Base-by-base conservation (phyloP, 2,797 vertebrate species). In the Limnodromus scolopaceus region DNA sequence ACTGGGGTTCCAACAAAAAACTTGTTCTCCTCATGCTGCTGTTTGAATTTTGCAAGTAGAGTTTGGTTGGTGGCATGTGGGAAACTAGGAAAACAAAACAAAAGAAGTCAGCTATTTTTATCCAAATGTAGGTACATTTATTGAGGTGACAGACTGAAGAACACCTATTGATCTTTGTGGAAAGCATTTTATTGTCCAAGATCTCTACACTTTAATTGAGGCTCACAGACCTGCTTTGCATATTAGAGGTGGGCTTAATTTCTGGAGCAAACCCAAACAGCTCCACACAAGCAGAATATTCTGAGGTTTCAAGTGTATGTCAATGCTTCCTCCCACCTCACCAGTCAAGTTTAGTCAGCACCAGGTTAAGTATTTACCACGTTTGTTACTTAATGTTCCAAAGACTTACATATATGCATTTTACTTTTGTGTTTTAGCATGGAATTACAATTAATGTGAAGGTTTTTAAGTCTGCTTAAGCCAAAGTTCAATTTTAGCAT, bases 11-110 rank as follows among this genome's bases (percentile, higher is more conserved):
- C 98, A 3, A 99, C 98, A 98, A 99, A 99, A 96, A 99, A 99
- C 78, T 98, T 99, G 96, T 99, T 99, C 41, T 99, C 99, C 65
- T 99, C 99, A 7, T 99, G 99, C 95, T 99, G 99, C 98, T 99
- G 99, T 92, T 99, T 99, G 97, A 99, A 99, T 97, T 99, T 99
- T 78, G 99, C 99, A 83, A 99, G 98, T 53, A 99, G 98, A 6
- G 99, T 99, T 94, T 99, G 98, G 95, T 99, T 99, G 17, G 99
- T 99, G 96, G 99, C 99, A 4, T 98, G 99, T 24, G 99, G 99
- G 84, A 99, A 99, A 97, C 99, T 99, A 97, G 82, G 39, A 95
- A 65, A 60, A 75, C 11, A 71, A 51, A 51, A 77, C 39, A 93
- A 41, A 53, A 89, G 17, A 60, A 20, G 16, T 91, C 53, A 96